These are phyloP conservation scores for Hesperia comma DNA, from an alignment of 2,888 invertebrate genomes.

Conservation along the genomic window DNA sequence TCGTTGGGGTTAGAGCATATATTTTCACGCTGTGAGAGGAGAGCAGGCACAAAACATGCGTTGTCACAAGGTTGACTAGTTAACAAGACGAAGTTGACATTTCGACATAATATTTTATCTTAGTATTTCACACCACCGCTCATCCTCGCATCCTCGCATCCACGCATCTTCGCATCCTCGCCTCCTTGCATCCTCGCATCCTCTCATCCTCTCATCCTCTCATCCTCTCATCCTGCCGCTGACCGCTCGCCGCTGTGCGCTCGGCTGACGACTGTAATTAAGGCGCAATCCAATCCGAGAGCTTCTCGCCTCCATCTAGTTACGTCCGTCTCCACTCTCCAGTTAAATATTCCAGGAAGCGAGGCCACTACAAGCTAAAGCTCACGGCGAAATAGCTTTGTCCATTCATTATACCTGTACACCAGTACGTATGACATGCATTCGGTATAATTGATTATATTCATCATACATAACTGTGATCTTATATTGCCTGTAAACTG, in stretches of 20 bases:
- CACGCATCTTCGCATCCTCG: not conserved
- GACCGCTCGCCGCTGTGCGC: not conserved
- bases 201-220: not conserved
- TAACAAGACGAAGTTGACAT: too few relatives aligned
- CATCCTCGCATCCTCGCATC: not conserved
- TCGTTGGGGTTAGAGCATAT: too few relatives aligned
- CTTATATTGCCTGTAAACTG: too few relatives aligned
- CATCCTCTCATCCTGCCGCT: not conserved
- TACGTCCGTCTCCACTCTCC: not conserved
- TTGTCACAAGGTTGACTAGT: too few relatives aligned
- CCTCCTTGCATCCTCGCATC: not conserved
- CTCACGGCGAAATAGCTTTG: not conserved
- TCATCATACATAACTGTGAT: too few relatives aligned
- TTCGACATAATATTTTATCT: too few relatives aligned
- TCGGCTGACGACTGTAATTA: conserved; percentile 22
- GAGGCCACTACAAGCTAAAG: not conserved
- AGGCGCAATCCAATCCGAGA: conserved; percentile 26
- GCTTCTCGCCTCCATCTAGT: conserved; percentile 2
- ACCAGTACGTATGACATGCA: too few relatives aligned
- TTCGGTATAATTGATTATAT: too few relatives aligned
- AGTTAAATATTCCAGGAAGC: conserved; percentile 1
- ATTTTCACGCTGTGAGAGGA: too few relatives aligned
- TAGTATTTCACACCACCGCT: conserved; percentile 2
- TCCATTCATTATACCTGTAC: not conserved
- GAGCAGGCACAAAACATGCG: too few relatives aligned